Evolutionary conservation across 1,140 invertebrate genomes (phyloP).

Genomic region (Aphidius ervi): DNA sequence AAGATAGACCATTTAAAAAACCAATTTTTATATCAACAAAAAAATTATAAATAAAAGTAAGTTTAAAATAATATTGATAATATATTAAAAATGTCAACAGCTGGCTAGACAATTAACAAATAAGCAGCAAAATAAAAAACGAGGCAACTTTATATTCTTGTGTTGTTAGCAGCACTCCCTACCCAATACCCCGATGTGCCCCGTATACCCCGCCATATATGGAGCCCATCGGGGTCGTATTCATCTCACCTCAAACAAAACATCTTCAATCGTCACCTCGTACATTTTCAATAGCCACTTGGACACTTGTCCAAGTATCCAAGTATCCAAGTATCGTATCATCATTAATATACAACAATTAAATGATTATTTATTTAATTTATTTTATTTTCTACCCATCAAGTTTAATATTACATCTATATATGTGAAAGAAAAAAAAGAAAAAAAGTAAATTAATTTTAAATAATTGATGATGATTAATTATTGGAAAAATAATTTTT

Average conservation of each 20-base stretch:
- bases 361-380: no score
- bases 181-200: slow-evolving; percentile 16
- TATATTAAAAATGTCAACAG: slow-evolving; percentile 1
- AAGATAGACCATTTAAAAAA: slow-evolving; percentile 68
- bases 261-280: background rate
- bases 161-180: slow-evolving; percentile 34
- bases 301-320: no score
- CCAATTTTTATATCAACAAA: slow-evolving; percentile 49
- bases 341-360: no score
- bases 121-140: slow-evolving; percentile 6
- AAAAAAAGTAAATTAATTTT: no score
- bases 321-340: no score
- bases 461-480: no score
- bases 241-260: slow-evolving; percentile 5
- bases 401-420: no score
- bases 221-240: slow-evolving; percentile 31
- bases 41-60: background rate
- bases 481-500: no score
- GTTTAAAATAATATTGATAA: background rate
- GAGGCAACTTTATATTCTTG: slow-evolving; percentile 25
- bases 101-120: slow-evolving; percentile 4
- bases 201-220: slow-evolving; percentile 39
- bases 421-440: no score
- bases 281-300: no score
- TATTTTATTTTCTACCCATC: no score